A percentile compares a stretch with the other conserved stretches of the same genome.
Conservation (phyloP, 2,113 vertebrate species). For the Hypocryptadius cinnamomeus region DNA sequence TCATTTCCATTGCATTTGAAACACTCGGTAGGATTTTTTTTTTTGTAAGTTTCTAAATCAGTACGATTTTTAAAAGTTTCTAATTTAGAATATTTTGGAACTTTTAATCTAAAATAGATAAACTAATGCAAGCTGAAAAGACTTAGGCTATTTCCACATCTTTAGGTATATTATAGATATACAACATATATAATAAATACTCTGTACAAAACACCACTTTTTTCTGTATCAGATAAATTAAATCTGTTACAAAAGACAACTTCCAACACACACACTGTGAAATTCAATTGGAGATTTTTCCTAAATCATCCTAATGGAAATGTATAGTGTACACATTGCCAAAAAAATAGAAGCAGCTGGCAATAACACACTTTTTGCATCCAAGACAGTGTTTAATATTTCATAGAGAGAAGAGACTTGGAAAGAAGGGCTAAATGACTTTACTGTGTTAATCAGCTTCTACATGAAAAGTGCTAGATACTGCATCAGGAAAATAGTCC, state of each 20-base stretch:
- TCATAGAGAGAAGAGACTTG: not conserved
- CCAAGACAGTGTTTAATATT: not conserved
- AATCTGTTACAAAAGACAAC: not conserved
- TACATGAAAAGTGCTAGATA: not conserved
- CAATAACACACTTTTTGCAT: not conserved
- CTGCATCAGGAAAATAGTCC: not conserved
- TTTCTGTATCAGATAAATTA: not conserved
- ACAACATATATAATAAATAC: not conserved
- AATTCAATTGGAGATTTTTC: not conserved
- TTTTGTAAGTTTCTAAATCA: not conserved
- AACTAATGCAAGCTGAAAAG: not conserved
- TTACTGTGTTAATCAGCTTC: not conserved
- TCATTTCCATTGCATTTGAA: not conserved
- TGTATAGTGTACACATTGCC: not conserved
- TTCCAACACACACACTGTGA: not conserved
- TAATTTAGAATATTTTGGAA: not conserved
- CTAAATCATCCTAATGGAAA: not conserved
- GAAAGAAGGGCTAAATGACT: not conserved
- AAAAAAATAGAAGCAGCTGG: not conserved
- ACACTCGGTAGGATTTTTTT: not conserved
- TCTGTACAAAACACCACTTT: not conserved
- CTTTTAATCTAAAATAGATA: not conserved
- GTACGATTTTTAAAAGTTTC: not conserved
- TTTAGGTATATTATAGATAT: not conserved
- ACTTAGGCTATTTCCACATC: not conserved